phyloP scores from a whole-genome alignment of 2,113 vertebrate genomes.

The Macaca nemestrina region DNA sequence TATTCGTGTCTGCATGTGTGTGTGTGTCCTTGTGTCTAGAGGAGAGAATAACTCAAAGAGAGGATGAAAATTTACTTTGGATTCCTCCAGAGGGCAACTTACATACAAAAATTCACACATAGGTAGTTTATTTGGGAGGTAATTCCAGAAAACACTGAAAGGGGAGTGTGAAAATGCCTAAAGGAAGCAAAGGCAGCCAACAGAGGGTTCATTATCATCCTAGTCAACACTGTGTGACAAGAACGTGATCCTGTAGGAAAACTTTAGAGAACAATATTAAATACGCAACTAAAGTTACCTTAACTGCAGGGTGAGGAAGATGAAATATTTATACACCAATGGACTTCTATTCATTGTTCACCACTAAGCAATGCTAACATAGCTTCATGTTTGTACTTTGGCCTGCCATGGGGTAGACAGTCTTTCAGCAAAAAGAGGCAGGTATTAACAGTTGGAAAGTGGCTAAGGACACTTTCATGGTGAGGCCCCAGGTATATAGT shows the following conservation, averaged over 20 bases:
- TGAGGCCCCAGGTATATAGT: not conserved
- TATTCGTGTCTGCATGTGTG: too few species aligned
- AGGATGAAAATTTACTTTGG: not conserved
- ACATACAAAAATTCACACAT: not conserved
- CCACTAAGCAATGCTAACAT: not conserved
- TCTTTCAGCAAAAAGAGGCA: not conserved
- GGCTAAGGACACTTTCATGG: not conserved
- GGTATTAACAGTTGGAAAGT: not conserved
- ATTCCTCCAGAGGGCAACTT: not conserved
- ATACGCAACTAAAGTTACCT: not conserved
- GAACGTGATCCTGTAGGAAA: not conserved
- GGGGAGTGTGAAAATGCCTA: accelerated
- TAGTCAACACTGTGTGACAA: not conserved
- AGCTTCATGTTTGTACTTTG: not conserved
- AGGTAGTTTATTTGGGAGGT: not conserved
- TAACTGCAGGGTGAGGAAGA: not conserved
- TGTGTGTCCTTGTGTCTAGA: not conserved
- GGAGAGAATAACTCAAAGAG: not conserved
- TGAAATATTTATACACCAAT: not conserved
- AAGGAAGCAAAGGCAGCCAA: not conserved
- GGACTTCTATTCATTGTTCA: not conserved
- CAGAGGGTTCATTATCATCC: not conserved
- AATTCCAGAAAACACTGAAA: not conserved
- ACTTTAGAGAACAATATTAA: not conserved
- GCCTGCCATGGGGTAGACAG: not conserved